A percentile compares a stretch with the other conserved stretches of the same genome.
Evolutionary conservation across 2,888 invertebrate species (phyloP).

Genomic region (Lacanobia wlatinum): DNA sequence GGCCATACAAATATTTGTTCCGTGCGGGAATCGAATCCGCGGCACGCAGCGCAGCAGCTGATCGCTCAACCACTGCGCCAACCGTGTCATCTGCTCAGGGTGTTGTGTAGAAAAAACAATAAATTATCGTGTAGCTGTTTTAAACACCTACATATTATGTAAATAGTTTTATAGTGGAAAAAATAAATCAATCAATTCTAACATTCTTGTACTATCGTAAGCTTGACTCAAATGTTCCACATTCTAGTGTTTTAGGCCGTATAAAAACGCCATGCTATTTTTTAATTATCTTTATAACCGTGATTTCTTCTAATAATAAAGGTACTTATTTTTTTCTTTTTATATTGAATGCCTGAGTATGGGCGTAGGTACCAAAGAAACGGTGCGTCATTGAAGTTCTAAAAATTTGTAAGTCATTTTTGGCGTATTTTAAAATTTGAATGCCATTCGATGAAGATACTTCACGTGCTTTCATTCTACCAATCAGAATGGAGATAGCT

Average conservation of each 20-base stretch:
- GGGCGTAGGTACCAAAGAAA: too few relatives aligned
- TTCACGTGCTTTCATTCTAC: too few relatives aligned
- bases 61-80: too few relatives aligned
- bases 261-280: conserved; percentile 11
- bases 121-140: not conserved
- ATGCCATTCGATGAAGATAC: too few relatives aligned
- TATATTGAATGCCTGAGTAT: not conserved
- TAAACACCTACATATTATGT: conserved; percentile 27
- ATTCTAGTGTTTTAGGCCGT: conserved; percentile 11
- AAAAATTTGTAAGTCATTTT: too few relatives aligned
- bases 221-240: conserved; percentile 22
- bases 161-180: conserved; percentile 5
- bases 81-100: too few relatives aligned
- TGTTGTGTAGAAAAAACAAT: not conserved
- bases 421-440: too few relatives aligned
- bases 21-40: too few relatives aligned
- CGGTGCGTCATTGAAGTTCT: too few relatives aligned
- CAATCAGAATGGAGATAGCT: too few relatives aligned
- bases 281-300: not conserved
- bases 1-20: too few relatives aligned
- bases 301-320: not conserved
- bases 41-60: too few relatives aligned
- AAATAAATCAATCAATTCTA: conserved; percentile 35
- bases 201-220: conserved; percentile 28
- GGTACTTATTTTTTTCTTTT: not conserved